Evolutionary conservation across 1,140 invertebrate genomes (phyloP), one percentile per base, ranked within the genome.

Genomic region (Anastatus disparis): DNA sequence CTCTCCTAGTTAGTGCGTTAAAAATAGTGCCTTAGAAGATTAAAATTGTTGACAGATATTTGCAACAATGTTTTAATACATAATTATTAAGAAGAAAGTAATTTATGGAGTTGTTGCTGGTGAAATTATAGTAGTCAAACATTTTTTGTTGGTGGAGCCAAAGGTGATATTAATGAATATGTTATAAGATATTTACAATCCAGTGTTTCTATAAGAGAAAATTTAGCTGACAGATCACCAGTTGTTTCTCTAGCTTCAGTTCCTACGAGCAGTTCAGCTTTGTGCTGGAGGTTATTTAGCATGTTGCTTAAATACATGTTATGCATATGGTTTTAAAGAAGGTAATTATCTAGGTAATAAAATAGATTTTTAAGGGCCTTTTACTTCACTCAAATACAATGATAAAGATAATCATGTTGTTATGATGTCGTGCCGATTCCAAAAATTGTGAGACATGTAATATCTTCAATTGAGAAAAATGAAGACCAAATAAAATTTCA

Each of bases 261-360:
- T 76, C 82, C 20, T 75, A 77, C 13, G 46, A 56, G 0, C 38
- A 76, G 70, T 62, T 75, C 78, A 65, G 82, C 87, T 55, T 63
- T 81, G 84, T 35, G 83, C 87, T 44, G 90, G 89, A n/a, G 94
- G 94, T 1, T 85, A 95, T 27, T 76, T 96, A 2, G 90, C 92
- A 0, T 94, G 93, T 65, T 92, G 93, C 76, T 82, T 96, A n/a
- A 92, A 91, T 75, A 89, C 89, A 0, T 87, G 91, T 52, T 91
- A 89, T 79, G 89, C 93, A 46, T 93, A 91, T 85, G 89, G 91
- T 79, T 80, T 84, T 13, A 85, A 79, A 22, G 81, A 78, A 27
- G 79, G 79, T 22, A 77, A 76, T 62, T 83, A 85, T 76, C 73
- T 79, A 77, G 84, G 78, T 66, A 86, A 89, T 44, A 83, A 88